These are phyloP conservation scores for Ptilonorhynchus violaceus DNA, from an alignment of 2,113 vertebrate species.

Conservation along the genomic window DNA sequence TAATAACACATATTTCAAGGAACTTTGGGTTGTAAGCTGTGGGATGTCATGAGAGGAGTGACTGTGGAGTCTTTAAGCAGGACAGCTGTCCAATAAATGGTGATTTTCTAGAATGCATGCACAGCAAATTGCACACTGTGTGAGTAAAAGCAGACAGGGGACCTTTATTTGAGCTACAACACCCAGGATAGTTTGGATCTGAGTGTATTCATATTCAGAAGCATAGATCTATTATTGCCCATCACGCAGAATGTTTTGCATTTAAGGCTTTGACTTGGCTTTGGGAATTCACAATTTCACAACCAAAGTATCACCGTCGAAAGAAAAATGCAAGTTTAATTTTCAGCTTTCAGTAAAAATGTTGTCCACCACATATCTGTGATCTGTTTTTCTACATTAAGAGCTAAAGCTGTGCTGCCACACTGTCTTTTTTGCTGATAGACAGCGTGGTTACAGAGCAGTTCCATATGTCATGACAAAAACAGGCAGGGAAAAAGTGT, in stretches of 20 bases:
- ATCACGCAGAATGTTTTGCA: not conserved
- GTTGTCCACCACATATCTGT: rapidly evolving
- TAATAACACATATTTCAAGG: not conserved
- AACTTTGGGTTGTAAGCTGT: not conserved
- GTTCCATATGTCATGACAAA: not conserved
- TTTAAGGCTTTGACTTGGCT: not conserved
- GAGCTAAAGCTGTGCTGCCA: not conserved
- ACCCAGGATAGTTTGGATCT: not conserved
- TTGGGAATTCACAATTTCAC: not conserved
- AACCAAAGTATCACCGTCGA: not conserved
- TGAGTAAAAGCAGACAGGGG: not conserved
- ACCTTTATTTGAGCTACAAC: not conserved
- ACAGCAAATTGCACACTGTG: not conserved
- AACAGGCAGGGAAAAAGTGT: not conserved
- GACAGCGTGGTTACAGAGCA: not conserved
- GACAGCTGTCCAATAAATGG: not conserved
- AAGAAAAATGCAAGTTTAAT: not conserved
- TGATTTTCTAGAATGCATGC: not conserved
- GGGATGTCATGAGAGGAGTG: not conserved
- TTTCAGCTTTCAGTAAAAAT: not conserved
- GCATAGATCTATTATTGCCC: not conserved
- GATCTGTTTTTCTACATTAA: not conserved
- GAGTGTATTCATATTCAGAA: not conserved
- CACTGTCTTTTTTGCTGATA: not conserved
- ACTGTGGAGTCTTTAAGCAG: not conserved